Evolutionary conservation across 2,888 invertebrate genomes (phyloP).

Genomic region (Blastobasis adustella): DNA sequence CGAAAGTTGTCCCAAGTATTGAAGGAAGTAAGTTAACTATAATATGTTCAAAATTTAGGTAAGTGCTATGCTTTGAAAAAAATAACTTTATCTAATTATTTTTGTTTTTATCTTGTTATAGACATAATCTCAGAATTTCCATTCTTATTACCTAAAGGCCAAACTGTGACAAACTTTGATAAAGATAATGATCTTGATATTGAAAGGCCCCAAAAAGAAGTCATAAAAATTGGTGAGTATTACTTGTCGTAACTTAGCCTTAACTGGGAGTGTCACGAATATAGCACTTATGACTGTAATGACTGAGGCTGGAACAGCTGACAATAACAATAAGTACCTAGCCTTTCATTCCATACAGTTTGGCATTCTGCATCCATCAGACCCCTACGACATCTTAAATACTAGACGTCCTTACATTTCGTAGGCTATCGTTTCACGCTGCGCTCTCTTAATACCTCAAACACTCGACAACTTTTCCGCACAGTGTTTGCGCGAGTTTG

Average conservation of each 20-base stretch:
- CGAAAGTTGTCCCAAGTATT: slow-evolving; percentile 53
- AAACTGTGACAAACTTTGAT: slow-evolving; percentile 59
- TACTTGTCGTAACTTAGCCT: background rate
- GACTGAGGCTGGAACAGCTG: no score
- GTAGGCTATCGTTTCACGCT: no score
- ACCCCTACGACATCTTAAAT: no score
- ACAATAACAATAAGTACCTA: no score
- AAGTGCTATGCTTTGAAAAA: background rate
- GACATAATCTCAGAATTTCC: slow-evolving; percentile 83
- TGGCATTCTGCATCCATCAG: no score
- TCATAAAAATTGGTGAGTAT: slow-evolving; percentile 78
- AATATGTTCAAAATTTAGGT: background rate
- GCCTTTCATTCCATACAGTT: no score
- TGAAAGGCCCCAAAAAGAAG: slow-evolving; percentile 55
- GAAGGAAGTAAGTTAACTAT: slow-evolving; percentile 57
- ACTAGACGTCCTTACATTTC: no score
- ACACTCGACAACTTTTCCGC: no score
- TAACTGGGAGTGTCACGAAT: no score
- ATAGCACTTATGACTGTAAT: no score
- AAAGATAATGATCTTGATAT: slow-evolving; percentile 83
- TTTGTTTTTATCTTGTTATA: slow-evolving; percentile 40
- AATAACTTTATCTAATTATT: background rate
- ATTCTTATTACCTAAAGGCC: slow-evolving; percentile 71
- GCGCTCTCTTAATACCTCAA: no score
- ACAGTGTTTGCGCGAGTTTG: no score